A percentile compares a stretch with the other conserved stretches of the same genome.
Evolutionary conservation across 2,888 invertebrate genomes (phyloP).

Genomic region (Cerastis rubricosa): DNA sequence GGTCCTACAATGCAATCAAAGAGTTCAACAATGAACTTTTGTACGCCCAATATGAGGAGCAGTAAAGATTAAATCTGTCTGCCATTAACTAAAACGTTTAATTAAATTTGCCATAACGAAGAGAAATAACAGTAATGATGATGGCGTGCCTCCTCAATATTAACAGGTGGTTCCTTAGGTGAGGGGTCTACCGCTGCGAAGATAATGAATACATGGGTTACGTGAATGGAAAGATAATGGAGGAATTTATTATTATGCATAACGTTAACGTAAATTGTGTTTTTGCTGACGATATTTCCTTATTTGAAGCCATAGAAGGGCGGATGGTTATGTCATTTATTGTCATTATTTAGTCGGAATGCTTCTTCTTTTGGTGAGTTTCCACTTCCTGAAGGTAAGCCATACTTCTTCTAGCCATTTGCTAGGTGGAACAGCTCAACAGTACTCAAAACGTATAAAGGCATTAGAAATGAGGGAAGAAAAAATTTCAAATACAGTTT

Average conservation of each 20-base stretch:
- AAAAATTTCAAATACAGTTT: too few species aligned
- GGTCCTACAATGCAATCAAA: not conserved
- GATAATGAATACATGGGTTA: conserved; percentile 34
- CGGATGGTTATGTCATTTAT: not conserved
- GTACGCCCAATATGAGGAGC: not conserved
- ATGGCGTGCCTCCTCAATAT: conserved; percentile 34
- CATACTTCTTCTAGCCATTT: not conserved
- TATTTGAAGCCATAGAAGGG: not conserved
- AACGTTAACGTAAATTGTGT: conserved; percentile 6
- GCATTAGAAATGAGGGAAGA: not conserved
- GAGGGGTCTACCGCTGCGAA: conserved; percentile 15
- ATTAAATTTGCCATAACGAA: conserved; percentile 47
- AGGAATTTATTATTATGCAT: conserved; percentile 1
- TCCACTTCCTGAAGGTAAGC: not conserved
- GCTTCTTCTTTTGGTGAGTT: not conserved
- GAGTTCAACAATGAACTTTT: not conserved
- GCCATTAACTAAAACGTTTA: conserved; percentile 49
- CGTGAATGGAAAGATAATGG: conserved; percentile 18
- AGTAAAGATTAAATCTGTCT: conserved; percentile 49
- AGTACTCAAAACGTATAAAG: not conserved
- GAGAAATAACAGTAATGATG: conserved; percentile 46
- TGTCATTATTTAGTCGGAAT: not conserved
- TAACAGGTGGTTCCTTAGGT: conserved; percentile 49
- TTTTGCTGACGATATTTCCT: conserved; percentile 17
- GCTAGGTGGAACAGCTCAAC: not conserved